Percentiles rank a stretch among this genome's conserved stretches.
These are phyloP conservation scores for Poeciliopsis occidentalis DNA, from an alignment of 2,113 vertebrate genomes.

Conservation along the genomic window DNA sequence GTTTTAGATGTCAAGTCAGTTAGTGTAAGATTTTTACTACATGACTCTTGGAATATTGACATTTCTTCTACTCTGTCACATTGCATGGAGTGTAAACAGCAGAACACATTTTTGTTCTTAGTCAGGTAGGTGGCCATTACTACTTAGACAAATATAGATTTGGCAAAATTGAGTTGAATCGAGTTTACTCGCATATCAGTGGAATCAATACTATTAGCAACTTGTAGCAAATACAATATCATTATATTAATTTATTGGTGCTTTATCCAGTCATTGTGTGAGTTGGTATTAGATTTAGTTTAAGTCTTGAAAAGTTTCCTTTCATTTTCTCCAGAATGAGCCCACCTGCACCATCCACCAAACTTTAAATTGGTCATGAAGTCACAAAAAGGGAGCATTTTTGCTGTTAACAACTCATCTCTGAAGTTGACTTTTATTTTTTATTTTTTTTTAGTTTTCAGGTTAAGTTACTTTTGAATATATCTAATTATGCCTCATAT, in stretches of 20 bases:
- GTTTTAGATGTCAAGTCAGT: not conserved
- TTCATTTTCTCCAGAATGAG: not conserved
- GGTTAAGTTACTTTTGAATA: not conserved
- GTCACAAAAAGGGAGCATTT: not conserved
- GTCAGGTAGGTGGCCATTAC: conserved; percentile 26
- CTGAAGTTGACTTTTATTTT: not conserved
- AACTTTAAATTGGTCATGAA: not conserved
- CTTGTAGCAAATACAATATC: conserved; percentile 18
- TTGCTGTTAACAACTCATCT: not conserved
- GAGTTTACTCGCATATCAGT: not conserved
- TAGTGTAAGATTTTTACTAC: conserved; percentile 15
- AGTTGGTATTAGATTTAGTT: not conserved
- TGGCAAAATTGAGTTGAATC: not conserved
- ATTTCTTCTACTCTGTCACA: conserved; percentile 5
- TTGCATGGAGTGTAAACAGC: conserved; percentile 8
- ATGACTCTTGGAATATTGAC: conserved; percentile 1
- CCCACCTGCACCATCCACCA: not conserved
- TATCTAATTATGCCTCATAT: not conserved
- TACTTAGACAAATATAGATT: not conserved
- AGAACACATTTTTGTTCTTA: conserved; percentile 18
- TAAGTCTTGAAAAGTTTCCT: not conserved
- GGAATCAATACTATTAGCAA: not conserved
- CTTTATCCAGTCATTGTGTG: not conserved
- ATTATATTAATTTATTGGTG: not conserved
- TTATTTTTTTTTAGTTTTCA: not conserved